Conservation (phyloP, 2,113 vertebrate genomes). For the Brachyhypopomus gauderio region DNA sequence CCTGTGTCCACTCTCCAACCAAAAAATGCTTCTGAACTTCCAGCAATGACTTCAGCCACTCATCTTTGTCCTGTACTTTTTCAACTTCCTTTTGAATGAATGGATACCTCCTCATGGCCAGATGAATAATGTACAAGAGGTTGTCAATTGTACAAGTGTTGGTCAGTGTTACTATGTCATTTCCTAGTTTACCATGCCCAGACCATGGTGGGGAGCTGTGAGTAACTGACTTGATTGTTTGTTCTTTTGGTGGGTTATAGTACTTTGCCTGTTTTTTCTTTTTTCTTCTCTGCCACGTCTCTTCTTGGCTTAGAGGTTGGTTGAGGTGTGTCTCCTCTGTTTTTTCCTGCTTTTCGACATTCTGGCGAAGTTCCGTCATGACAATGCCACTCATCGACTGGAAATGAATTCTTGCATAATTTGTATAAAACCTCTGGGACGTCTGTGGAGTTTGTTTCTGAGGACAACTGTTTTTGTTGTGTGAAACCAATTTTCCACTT, state of each 20-base stretch:
- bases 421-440: not conserved
- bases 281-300: not conserved
- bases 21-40: not conserved
- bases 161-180: not conserved
- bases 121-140: not conserved
- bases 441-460: not conserved
- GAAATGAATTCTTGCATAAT: not conserved
- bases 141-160: slow-evolving; percentile 15
- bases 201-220: not conserved
- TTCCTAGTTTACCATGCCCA: not conserved
- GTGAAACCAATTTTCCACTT: not conserved
- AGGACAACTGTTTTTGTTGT: slow-evolving; percentile 3
- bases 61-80: not conserved
- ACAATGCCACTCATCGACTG: not conserved
- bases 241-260: not conserved
- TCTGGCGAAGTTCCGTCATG: not conserved
- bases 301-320: not conserved
- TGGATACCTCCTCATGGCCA: not conserved
- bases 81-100: too few species aligned
- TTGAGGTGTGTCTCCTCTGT: too few species aligned
- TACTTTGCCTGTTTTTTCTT: not conserved
- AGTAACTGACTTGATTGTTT: not conserved
- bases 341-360: not conserved
- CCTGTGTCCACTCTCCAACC: not conserved
- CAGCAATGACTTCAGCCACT: not conserved